Evolutionary conservation across 2,113 vertebrate species (phyloP), one percentile per base, ranked within the genome.

Genomic region (Pogona vitticeps): DNA sequence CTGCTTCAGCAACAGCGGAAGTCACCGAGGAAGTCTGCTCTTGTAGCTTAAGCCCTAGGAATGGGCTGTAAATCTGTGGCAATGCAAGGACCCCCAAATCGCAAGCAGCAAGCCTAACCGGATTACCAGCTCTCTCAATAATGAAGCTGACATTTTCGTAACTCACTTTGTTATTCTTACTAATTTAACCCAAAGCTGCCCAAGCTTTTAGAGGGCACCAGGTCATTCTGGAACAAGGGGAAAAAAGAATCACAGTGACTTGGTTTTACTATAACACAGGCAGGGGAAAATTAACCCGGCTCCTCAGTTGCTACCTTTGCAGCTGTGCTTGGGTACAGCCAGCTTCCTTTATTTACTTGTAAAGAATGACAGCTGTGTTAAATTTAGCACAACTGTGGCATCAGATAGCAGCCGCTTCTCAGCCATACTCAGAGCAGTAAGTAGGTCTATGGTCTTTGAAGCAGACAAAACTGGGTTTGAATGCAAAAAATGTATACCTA

Each of bases 261-360:
- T 52, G 63, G 0, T 75, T 87, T 12, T 28, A 81, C 77, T 31
- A 67, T 80, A 77, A 52, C 61, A 10, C 65, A 1, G 17, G 33
- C 4, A 15, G 17, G 20, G 21, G 63, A 75, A 86, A 90, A 76
- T 82, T 78, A 80, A 88, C 38, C 31, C 18, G 83, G 89, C 76
- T 88, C 36, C 72, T 90, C 78, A 88, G 72, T 73, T 81, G 59
- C 26, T 77, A 14, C 21, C 82, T 14, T 88, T 90, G 88, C 14
- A 91, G 76, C 75, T 90, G 46, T 46, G 36, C 52, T 78, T 86
- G 76, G 15, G 85, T 89, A 89, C 89, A n/a, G 67, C 71, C 3
- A 59, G 76, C 77, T 88, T 87, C 88, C 92, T 83, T 93, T 72
- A 80, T 88, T 88, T 88, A 85, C 91, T 86, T 71, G 83, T 63